phyloP scores from a whole-genome alignment of 2,888 invertebrate species.

The Onchidella celtica region DNA sequence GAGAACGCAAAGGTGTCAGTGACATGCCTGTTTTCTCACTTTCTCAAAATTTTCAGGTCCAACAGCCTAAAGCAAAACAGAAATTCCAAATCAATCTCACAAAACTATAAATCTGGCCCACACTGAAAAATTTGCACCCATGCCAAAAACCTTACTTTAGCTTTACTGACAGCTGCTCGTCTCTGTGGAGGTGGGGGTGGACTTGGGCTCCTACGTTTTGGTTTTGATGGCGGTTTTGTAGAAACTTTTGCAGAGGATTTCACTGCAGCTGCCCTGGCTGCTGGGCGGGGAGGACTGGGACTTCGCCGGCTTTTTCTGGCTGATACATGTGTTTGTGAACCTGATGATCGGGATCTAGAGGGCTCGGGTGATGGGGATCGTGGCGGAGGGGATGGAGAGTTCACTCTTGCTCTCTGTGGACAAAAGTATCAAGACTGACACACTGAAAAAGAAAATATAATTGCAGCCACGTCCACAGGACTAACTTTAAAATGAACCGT shows the following conservation, averaged over 20 bases:
- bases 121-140: no score
- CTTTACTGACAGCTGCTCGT: conserved; percentile 38
- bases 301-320: conserved; percentile 18
- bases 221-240: conserved; percentile 20
- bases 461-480: neutral
- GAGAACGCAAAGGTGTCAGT: no score
- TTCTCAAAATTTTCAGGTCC: no score
- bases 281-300: conserved; percentile 21
- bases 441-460: conserved; percentile 15
- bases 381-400: conserved; percentile 46
- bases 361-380: conserved; percentile 40
- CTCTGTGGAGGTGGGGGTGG: conserved; percentile 45
- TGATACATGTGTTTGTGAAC: conserved; percentile 11
- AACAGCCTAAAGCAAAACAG: no score
- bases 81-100: no score
- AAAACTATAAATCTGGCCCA: no score
- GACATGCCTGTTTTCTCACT: no score
- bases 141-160: conserved; percentile 37
- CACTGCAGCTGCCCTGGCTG: conserved; percentile 9
- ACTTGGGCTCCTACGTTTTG: conserved; percentile 38
- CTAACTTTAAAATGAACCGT: neutral
- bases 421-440: no score
- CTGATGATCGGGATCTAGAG: conserved; percentile 35
- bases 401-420: conserved; percentile 46
- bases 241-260: conserved; percentile 37